Percentiles rank a stretch among this genome's conserved stretches.
These are phyloP conservation scores for Aspiorhynchus laticeps DNA, from an alignment of 2,113 vertebrate species.

Conservation along the genomic window DNA sequence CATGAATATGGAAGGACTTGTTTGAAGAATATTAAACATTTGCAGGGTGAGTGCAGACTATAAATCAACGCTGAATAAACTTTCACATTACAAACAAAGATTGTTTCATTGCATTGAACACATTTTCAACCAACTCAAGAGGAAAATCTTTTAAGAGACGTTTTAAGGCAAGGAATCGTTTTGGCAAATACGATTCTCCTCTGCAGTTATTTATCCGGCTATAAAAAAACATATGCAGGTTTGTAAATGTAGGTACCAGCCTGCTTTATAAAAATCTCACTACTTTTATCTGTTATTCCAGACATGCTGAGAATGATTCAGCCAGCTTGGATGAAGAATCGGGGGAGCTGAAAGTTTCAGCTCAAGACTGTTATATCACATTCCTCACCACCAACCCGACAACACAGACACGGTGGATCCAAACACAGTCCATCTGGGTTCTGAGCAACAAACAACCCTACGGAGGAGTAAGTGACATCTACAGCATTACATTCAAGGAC, in stretches of 20 bases:
- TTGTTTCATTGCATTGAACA: constrained; percentile 12
- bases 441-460: constrained; percentile 1
- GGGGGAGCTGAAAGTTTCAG: not conserved
- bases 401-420: not conserved
- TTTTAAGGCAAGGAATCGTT: not conserved
- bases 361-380: constrained; percentile 25
- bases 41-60: not conserved
- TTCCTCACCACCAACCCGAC: constrained; percentile 16
- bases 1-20: constrained; percentile 43
- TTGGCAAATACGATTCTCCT: not conserved
- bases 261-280: not conserved
- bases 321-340: constrained; percentile 30
- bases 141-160: not conserved
- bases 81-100: not conserved
- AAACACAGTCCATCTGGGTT: constrained; percentile 16
- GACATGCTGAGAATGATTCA: not conserved
- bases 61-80: constrained; percentile 25
- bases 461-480: not conserved
- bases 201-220: no score
- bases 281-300: not conserved
- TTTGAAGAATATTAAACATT: constrained; percentile 30
- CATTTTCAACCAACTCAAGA: not conserved
- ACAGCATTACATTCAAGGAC: constrained; percentile 17
- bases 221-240: not conserved
- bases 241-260: not conserved